Evolutionary conservation across 2,888 invertebrate species (phyloP).

Genomic region (Macropis europaea): DNA sequence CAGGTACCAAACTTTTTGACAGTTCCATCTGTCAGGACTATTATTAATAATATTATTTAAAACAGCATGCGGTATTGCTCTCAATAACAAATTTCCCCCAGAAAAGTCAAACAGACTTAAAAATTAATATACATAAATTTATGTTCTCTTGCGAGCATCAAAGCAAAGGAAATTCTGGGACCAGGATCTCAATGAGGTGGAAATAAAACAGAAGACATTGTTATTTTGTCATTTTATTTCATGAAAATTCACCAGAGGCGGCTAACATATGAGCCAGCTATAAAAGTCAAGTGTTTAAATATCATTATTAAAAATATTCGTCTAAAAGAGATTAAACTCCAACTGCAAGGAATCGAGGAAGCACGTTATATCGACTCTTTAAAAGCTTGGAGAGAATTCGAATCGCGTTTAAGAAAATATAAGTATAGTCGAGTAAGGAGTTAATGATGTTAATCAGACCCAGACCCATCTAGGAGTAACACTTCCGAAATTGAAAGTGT

Average conservation of each 20-base stretch:
- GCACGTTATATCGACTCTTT: not conserved
- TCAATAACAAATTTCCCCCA: too few species aligned
- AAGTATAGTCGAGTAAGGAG: slow-evolving; percentile 1
- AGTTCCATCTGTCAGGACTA: too few species aligned
- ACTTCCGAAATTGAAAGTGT: slow-evolving; percentile 86
- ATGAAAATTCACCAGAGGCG: slow-evolving; percentile 61
- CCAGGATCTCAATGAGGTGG: not conserved
- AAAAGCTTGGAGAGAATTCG: not conserved
- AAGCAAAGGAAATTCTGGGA: not conserved
- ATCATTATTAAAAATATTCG: slow-evolving; percentile 4
- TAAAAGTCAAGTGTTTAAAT: slow-evolving; percentile 1
- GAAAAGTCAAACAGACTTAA: too few species aligned
- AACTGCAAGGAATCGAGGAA: not conserved
- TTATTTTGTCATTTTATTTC: slow-evolving; percentile 44
- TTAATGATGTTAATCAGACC: slow-evolving; percentile 67
- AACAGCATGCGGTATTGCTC: too few species aligned
- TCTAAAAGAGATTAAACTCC: slow-evolving; percentile 4
- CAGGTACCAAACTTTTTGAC: too few species aligned
- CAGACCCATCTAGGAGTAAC: slow-evolving; percentile 83
- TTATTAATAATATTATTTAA: too few species aligned
- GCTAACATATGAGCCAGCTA: slow-evolving; percentile 67
- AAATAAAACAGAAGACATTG: not conserved
- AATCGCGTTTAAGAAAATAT: not conserved
- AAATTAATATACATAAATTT: too few species aligned
- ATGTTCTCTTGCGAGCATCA: too few species aligned